These are phyloP conservation scores for Malurus cyaneus DNA, from an alignment of 2,113 vertebrate species.

Conservation along the genomic window DNA sequence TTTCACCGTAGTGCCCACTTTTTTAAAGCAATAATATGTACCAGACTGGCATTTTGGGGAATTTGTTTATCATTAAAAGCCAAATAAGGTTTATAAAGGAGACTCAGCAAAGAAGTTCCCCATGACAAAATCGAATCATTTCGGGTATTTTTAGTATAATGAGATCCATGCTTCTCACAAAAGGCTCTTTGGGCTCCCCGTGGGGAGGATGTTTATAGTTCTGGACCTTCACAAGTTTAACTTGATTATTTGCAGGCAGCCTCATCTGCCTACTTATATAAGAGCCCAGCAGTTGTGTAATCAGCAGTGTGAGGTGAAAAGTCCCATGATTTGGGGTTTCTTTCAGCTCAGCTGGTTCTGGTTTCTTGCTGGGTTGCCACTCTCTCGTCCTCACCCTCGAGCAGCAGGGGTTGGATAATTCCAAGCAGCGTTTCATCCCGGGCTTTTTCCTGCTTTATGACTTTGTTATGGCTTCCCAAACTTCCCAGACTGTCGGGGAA, in stretches of 20 bases:
- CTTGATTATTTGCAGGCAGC: conserved; percentile 50
- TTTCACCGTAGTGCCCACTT: neutral
- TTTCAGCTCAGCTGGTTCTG: neutral
- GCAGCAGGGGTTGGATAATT: neutral
- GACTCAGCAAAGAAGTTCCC: neutral
- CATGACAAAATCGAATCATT: neutral
- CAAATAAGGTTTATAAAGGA: neutral
- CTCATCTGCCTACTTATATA: neutral
- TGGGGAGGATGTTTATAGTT: conserved; percentile 33
- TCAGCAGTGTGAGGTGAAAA: neutral
- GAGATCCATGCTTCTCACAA: neutral
- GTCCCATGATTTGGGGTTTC: neutral
- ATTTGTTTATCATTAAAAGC: neutral
- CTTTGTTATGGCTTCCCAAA: neutral
- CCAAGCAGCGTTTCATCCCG: neutral
- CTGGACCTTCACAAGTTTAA: neutral
- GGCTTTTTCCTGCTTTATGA: neutral
- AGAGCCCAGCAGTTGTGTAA: conserved; percentile 17
- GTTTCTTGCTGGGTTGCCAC: neutral
- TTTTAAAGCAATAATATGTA: neutral
- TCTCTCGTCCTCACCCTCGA: neutral
- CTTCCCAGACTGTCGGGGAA: neutral
- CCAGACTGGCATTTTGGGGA: neutral
- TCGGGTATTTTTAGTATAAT: conserved; percentile 9
- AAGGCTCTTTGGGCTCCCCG: neutral